Evolutionary conservation across 2,888 invertebrate species (phyloP), one percentile per base, ranked within the genome.

Genomic region (Torymus aiolomorphi): DNA sequence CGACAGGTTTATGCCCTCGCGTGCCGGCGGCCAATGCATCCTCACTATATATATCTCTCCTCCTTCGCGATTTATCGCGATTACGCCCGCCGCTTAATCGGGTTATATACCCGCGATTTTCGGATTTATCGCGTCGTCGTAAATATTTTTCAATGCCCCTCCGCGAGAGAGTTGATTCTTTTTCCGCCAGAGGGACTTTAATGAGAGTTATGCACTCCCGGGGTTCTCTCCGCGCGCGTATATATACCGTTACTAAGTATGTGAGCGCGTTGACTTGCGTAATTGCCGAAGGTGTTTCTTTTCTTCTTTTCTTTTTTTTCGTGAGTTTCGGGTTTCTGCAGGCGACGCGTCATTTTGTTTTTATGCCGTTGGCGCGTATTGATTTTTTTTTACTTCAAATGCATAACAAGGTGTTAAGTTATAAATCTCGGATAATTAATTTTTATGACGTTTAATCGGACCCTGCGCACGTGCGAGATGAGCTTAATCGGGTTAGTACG

Each of bases 1-100:
- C 82, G 87, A 88, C 86, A 86, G 85, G 84, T 87, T 88, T 87
- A 87, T 86, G 84, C 82, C 78, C 81, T 87, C 85, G 88, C 87
- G 87, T 88, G 88, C 80, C 61, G 42, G 61, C 24, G n/a, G 54
- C 70, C 77, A 73, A 77, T 80, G 63, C 62, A 74, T 77, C 77
- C 52, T 70, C 42, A 13, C 16, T 8, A 20, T 20, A 20, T 8
- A 20, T 20, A 20, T 31, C 31, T 31, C 31, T 31, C 8, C 31
- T 31, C 31, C 31, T 31, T 42, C 8, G 20, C 76, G 65, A 81
- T 82, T 82, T 80, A 77, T 82, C 72, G 70, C 75, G 75, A 79
- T 76, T 76, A 66, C 75, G 67, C 42, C 16, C 49, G 61, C 63
- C 59, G 24, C 13, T 24, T 80, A 80, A 80, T 73, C 76, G 80